Percentiles rank a stretch among this genome's conserved stretches.
Evolutionary conservation across 2,113 vertebrate genomes (phyloP).

Genomic region (Eptatretus burgeri): DNA sequence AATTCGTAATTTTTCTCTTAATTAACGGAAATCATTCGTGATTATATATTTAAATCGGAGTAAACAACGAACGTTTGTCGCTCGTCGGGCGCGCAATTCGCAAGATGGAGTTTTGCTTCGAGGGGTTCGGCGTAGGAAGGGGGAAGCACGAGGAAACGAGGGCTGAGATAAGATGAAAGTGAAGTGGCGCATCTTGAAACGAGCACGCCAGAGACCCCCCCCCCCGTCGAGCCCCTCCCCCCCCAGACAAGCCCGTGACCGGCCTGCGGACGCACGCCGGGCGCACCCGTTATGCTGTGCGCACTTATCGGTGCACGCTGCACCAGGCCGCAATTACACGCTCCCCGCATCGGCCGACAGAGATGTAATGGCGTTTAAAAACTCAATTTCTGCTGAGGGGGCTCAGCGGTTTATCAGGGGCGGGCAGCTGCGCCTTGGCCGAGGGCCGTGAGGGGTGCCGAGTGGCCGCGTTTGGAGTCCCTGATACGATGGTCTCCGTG

Average conservation of each 20-base stretch:
- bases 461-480: no score
- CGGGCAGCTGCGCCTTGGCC: neutral
- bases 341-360: neutral
- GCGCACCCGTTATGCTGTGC: neutral
- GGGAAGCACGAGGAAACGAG: no score
- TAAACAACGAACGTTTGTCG: neutral
- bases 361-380: conserved; percentile 6
- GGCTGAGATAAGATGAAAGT: no score
- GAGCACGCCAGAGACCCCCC: neutral
- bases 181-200: neutral
- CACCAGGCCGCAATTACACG: neutral
- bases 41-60: conserved; percentile 5
- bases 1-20: conserved; percentile 7
- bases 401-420: neutral
- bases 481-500: no score
- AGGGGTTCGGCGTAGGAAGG: no score
- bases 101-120: no score
- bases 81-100: no score
- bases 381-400: conserved; percentile 1
- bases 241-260: neutral
- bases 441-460: no score
- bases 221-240: neutral
- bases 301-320: neutral
- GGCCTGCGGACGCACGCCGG: neutral
- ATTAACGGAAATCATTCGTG: conserved; percentile 6